A percentile compares a stretch with the other conserved stretches of the same genome.
Conservation (phyloP, 2,113 vertebrate species). For the Syrrhaptes paradoxus region DNA sequence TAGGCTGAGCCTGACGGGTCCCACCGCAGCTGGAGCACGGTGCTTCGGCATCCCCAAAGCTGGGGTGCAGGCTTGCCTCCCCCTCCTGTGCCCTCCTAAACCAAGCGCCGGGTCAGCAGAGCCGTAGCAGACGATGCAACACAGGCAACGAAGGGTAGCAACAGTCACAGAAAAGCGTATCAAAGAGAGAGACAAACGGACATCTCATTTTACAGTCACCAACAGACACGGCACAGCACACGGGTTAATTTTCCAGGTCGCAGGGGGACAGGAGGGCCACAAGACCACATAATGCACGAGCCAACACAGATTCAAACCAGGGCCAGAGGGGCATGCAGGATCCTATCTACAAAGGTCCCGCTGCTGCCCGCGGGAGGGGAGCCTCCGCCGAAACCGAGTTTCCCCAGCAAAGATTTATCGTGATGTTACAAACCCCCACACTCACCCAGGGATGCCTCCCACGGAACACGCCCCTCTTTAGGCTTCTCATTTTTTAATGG, state of each 20-base stretch:
- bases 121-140: rapidly evolving
- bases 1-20: neutral
- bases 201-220: neutral
- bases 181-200: neutral
- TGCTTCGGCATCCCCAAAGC: neutral
- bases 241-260: neutral
- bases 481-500: neutral
- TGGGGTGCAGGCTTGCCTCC: neutral
- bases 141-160: rapidly evolving
- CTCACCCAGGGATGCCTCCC: neutral
- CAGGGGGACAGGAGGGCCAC: neutral
- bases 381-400: neutral
- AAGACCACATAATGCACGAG: neutral
- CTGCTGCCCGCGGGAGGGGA: neutral
- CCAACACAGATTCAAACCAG: neutral
- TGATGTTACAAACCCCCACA: neutral
- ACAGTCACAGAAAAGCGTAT: neutral
- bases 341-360: constrained; percentile 13
- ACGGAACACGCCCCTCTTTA: rapidly evolving
- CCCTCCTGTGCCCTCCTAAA: neutral
- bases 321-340: constrained; percentile 26
- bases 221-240: constrained; percentile 33
- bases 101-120: rapidly evolving
- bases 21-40: neutral
- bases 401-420: neutral